phyloP scores from a whole-genome alignment of 1,140 invertebrate species.

The Drosophila bocki region DNA sequence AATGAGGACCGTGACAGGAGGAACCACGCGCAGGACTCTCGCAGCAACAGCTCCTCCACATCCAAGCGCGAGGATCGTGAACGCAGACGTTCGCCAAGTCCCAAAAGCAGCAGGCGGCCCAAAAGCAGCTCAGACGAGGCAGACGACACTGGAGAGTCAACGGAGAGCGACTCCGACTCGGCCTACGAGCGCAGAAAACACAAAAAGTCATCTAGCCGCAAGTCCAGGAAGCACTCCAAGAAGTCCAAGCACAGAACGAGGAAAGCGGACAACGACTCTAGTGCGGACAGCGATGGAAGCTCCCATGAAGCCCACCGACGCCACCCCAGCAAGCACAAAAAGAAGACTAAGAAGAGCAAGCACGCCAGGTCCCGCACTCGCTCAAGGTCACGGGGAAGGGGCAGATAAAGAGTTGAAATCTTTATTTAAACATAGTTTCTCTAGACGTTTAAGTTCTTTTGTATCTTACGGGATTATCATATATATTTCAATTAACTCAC shows the following conservation, averaged over 20 bases:
- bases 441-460: constrained; percentile 58
- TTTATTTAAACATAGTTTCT: constrained; percentile 70
- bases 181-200: constrained; percentile 67
- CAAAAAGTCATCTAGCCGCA: constrained; percentile 63
- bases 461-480: constrained; percentile 73
- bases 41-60: constrained; percentile 38
- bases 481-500: constrained; percentile 79
- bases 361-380: constrained; percentile 71
- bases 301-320: constrained; percentile 35
- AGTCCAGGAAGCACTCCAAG: constrained; percentile 69
- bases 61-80: constrained; percentile 28
- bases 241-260: constrained; percentile 65
- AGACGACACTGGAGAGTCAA: constrained; percentile 71
- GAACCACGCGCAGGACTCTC: constrained; percentile 14
- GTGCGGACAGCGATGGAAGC: constrained; percentile 40
- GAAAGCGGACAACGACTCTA: constrained; percentile 21
- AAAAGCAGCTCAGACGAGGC: constrained; percentile 68
- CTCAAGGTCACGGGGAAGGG: constrained; percentile 69
- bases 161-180: constrained; percentile 73
- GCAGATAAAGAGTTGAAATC: constrained; percentile 63
- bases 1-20: constrained; percentile 26
- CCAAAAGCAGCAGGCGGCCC: constrained; percentile 22
- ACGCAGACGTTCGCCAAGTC: constrained; percentile 30
- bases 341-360: constrained; percentile 82
- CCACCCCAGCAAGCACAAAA: constrained; percentile 72